Conservation (phyloP, 2,113 vertebrate species). For the Antidorcas marsupialis region DNA sequence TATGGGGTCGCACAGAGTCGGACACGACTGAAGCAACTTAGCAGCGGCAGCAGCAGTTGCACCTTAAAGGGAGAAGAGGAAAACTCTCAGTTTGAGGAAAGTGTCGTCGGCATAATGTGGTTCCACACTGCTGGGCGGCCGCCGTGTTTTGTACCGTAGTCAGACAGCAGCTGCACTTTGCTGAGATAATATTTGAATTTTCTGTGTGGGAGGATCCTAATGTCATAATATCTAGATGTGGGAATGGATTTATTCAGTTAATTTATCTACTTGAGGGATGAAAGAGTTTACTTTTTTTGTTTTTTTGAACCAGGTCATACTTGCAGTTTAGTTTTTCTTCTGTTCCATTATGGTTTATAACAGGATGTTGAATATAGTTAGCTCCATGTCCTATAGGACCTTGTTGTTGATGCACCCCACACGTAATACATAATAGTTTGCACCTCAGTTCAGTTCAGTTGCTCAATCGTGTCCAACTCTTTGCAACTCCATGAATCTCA, state of each 20-base stretch:
- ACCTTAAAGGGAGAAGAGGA: not conserved
- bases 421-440: not conserved
- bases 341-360: not conserved
- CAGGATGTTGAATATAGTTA: not conserved
- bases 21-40: too few relatives aligned
- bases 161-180: not conserved
- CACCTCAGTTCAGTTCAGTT: too few relatives aligned
- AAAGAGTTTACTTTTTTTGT: not conserved
- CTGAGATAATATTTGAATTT: not conserved
- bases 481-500: too few relatives aligned
- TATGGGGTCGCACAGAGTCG: too few relatives aligned
- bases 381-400: not conserved
- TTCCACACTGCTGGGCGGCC: rapidly evolving
- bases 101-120: rapidly evolving
- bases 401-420: not conserved
- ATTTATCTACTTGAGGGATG: not conserved
- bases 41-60: too few relatives aligned
- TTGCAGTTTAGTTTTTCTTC: not conserved
- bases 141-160: rapidly evolving
- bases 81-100: rapidly evolving
- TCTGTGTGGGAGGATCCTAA: rapidly evolving
- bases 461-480: too few relatives aligned
- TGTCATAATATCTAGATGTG: rapidly evolving
- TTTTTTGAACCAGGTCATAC: not conserved
- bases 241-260: not conserved